Conservation (phyloP, 2,113 vertebrate genomes). For the Chitala chitala region DNA sequence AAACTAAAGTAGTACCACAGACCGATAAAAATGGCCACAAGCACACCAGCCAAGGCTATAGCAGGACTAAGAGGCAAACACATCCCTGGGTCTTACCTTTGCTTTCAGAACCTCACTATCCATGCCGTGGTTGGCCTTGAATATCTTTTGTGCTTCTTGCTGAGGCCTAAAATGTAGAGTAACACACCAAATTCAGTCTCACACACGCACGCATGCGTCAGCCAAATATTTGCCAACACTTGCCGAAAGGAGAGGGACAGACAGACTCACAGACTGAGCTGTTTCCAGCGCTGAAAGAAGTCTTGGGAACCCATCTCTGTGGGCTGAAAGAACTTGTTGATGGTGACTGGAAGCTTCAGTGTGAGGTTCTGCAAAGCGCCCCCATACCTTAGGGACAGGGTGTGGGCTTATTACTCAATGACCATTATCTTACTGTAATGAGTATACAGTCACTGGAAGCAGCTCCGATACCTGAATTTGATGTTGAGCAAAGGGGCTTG, state of each 20-base stretch:
- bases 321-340: constrained; percentile 92
- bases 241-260: rapidly evolving
- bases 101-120: constrained; percentile 85
- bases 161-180: constrained; percentile 63
- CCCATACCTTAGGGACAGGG: constrained; percentile 65
- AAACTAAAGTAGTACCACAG: no score
- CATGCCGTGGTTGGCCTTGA: constrained; percentile 83
- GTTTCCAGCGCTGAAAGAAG: constrained; percentile 93
- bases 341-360: constrained; percentile 81
- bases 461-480: constrained; percentile 75
- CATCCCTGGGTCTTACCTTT: constrained; percentile 62
- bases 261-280: constrained; percentile 76
- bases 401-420: no score
- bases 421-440: neutral
- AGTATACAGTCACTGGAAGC: neutral
- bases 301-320: constrained; percentile 86
- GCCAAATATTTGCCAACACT: neutral
- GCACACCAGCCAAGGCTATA: neutral
- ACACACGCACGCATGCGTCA: neutral
- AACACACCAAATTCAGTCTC: neutral
- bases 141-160: constrained; percentile 90
- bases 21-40: neutral
- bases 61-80: neutral
- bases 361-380: constrained; percentile 80
- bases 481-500: constrained; percentile 77